Evolutionary conservation across 23 tunicate genomes (phyloP), one percentile per base, ranked within the genome.

Genomic region (Halocynthia aurantium): DNA sequence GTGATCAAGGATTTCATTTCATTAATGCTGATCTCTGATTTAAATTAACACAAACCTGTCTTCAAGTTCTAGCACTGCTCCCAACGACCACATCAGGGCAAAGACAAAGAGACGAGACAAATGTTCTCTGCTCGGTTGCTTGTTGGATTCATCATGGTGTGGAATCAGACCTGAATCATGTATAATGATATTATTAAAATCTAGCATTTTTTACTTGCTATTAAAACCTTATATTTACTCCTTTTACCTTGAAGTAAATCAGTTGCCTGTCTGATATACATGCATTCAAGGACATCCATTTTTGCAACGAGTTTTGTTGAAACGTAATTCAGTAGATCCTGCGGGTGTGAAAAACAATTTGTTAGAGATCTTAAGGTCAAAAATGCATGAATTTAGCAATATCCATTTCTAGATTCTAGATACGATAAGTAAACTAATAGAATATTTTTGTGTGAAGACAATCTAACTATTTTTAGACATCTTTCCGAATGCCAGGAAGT

Each of bases 61-160:
- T 61, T 84, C 95, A 52, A 89, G 85, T 53, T 89, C 95, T 51
- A 89, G 65, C 17, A 89, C 70, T 51, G 95, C 81, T 18, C 95
- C 95, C 21, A 89, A 78, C 11, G 95, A 89, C 95, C 95, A 89
- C 95, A 89, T 89, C 44, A 89, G 9, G 12, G 95, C 71, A 57
- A 89, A 89, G 57, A 89, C 80, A 53, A 89, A 89, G 49, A 78
- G 79, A 19, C 85, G 31, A 17, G 75, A 55, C 19, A 89, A 75
- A 74, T 84, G 88, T 8, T 73, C 82, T 51, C 73, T 74, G 18
- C 77, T 31, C 64, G 84, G 53, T 11, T 77, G 71, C 54, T 80
- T 76, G 20, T 20, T 52, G 12, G 52, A 57, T 56, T 89, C 95
- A 20, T 85, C 84, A 66, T 84, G 78, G 53, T 61, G 66, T 6